phyloP scores from a whole-genome alignment of 2,888 invertebrate species.

The Pherbina coryleti region DNA sequence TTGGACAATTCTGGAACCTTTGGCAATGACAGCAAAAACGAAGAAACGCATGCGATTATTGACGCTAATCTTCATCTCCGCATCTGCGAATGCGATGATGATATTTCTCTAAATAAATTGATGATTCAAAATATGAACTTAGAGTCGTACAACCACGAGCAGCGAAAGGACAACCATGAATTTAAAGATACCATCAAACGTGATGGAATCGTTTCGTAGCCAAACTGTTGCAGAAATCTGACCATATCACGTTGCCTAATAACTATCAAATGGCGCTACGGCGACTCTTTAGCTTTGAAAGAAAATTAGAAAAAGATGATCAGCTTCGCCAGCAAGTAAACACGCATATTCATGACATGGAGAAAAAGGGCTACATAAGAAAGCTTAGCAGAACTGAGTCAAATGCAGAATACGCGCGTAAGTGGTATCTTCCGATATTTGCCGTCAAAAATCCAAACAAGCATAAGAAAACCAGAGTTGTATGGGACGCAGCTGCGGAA shows the following conservation, averaged over 20 bases:
- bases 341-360: too few species aligned
- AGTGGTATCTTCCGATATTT: too few species aligned
- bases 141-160: neutral
- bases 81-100: slow-evolving; percentile 36
- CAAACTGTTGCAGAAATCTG: neutral
- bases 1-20: slow-evolving; percentile 38
- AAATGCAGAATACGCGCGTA: too few species aligned
- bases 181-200: too few species aligned
- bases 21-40: neutral
- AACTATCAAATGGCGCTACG: slow-evolving; percentile 45
- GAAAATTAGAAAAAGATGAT: slow-evolving; percentile 42
- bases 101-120: slow-evolving; percentile 32
- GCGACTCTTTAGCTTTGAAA: slow-evolving; percentile 46
- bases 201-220: too few species aligned
- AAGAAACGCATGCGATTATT: too few species aligned
- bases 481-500: too few species aligned
- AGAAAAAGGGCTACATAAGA: too few species aligned
- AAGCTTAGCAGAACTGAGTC: too few species aligned
- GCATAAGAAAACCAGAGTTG: too few species aligned
- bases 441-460: too few species aligned
- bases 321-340: too few species aligned
- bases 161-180: slow-evolving; percentile 9
- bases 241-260: slow-evolving; percentile 47
- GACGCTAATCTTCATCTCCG: slow-evolving; percentile 22
- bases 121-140: slow-evolving; percentile 32